Conservation (phyloP, 2,113 vertebrate species). For the Paraplagusia blochii region DNA sequence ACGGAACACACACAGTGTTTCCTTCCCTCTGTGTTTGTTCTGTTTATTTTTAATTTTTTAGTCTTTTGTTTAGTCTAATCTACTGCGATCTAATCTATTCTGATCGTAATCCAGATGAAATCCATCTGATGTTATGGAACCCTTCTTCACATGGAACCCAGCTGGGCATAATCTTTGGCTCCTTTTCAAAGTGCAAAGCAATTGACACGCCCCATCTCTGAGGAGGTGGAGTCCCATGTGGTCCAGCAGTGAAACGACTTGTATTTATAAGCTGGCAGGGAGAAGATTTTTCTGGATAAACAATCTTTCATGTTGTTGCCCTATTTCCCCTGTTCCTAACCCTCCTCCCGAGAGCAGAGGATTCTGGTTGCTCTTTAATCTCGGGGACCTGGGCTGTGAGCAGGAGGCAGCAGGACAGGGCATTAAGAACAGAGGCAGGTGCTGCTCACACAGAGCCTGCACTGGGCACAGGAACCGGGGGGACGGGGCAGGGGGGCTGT, state of each 20-base stretch:
- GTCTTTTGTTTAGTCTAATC: too few relatives aligned
- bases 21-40: too few relatives aligned
- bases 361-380: constrained; percentile 59
- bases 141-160: background rate
- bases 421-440: constrained; percentile 53
- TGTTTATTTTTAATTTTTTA: too few relatives aligned
- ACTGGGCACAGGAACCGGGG: constrained; percentile 36
- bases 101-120: too few relatives aligned
- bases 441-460: constrained; percentile 33
- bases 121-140: background rate
- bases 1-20: too few relatives aligned
- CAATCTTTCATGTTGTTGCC: constrained; percentile 43
- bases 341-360: constrained; percentile 48
- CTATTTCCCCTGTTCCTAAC: constrained; percentile 4
- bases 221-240: constrained; percentile 18
- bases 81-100: too few relatives aligned
- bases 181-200: constrained; percentile 11
- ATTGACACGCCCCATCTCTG: constrained; percentile 19
- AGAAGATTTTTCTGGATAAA: constrained; percentile 51
- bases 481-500: constrained; percentile 25
- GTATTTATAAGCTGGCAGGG: constrained; percentile 25
- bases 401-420: constrained; percentile 45
- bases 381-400: constrained; percentile 25
- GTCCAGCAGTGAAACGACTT: constrained; percentile 35
- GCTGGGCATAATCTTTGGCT: background rate